phyloP scores from a whole-genome alignment of 2,888 invertebrate genomes.

The Drosophila parthenogenetica region DNA sequence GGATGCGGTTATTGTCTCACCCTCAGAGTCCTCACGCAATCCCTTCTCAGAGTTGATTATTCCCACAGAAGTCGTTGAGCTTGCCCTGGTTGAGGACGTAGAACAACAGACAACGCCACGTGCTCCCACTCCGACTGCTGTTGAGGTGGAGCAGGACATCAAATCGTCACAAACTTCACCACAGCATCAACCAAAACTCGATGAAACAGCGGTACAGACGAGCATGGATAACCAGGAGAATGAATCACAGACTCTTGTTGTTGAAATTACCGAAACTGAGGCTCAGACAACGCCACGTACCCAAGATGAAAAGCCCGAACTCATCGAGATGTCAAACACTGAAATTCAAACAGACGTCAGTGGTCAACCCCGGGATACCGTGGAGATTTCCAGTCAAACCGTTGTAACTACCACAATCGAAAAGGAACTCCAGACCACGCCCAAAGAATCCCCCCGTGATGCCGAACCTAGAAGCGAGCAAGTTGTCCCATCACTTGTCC shows the following conservation, averaged over 20 bases:
- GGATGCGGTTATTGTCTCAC: constrained; percentile 87
- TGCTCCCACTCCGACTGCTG: constrained; percentile 41
- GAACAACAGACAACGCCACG: constrained; percentile 88
- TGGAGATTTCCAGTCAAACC: constrained; percentile 82
- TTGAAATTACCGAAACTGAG: constrained; percentile 83
- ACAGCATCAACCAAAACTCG: constrained; percentile 65
- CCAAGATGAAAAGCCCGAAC: constrained; percentile 63
- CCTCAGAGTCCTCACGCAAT: constrained; percentile 87
- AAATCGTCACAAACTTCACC: constrained; percentile 86
- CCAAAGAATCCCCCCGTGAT: constrained; percentile 65
- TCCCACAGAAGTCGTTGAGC: constrained; percentile 84
- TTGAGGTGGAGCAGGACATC: constrained; percentile 75
- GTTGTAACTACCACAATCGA: constrained; percentile 75
- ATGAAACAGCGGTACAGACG: constrained; percentile 82
- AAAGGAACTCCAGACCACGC: constrained; percentile 84
- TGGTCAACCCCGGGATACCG: constrained; percentile 65
- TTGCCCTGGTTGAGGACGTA: constrained; percentile 83
- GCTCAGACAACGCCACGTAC: constrained; percentile 78
- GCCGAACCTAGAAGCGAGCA: constrained; percentile 70
- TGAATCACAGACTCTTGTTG: constrained; percentile 82
- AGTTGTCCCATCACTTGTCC: constrained; percentile 83
- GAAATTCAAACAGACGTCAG: constrained; percentile 73
- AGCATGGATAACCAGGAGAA: constrained; percentile 79
- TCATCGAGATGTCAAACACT: constrained; percentile 42
- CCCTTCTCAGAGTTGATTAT: constrained; percentile 86